Base-by-base conservation (phyloP, 2,888 invertebrate genomes). In the Beris chalybata region DNA sequence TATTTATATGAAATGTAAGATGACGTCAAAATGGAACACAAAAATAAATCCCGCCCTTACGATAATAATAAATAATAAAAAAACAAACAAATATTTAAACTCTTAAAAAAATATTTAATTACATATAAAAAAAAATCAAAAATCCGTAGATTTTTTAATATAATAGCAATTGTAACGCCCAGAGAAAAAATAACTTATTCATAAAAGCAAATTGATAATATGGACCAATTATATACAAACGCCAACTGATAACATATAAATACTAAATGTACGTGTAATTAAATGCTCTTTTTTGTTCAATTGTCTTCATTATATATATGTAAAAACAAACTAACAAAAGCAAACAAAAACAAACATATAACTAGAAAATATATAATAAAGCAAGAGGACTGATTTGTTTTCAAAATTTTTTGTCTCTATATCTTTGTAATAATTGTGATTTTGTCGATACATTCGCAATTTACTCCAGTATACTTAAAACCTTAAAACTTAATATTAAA, bases 31-130 rank as follows among this genome's bases (percentile, higher is more conserved):
- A 50, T 61, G 44, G 47, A 66, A 61, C 9, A 29, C 3, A 50
- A 47, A 31, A 57, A 64, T 56, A 32, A 64, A 67, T 64, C 65
- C 69, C 59, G 69, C 68, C 68, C 66, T 66, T 44, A 66, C 59
- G 64, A 66, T 64, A 68, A 68, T 61, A 68, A 22, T 57, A 64
- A 57, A 32, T 64, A 44, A 43, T 43, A 52, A 67, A 11, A 47
- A 47, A 29, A 15, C 31, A 9, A 9, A 12, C 11, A 3, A 11
- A 22, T 47, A 45, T 15, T 43, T 2, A 58, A 58, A 9, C 11
- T 22, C 7, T 45, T 45, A 4, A 47, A 47, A 9, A 58, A 7
- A 30, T 29, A 29, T 47, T 58, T 58, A 15, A 15, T 15, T 15
- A 12, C 48, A 48, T 48, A 15, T 11, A 5, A 5, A 48, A 48